These are phyloP conservation scores for Tetrao urogallus DNA, from an alignment of 2,113 vertebrate species.

Conservation along the genomic window DNA sequence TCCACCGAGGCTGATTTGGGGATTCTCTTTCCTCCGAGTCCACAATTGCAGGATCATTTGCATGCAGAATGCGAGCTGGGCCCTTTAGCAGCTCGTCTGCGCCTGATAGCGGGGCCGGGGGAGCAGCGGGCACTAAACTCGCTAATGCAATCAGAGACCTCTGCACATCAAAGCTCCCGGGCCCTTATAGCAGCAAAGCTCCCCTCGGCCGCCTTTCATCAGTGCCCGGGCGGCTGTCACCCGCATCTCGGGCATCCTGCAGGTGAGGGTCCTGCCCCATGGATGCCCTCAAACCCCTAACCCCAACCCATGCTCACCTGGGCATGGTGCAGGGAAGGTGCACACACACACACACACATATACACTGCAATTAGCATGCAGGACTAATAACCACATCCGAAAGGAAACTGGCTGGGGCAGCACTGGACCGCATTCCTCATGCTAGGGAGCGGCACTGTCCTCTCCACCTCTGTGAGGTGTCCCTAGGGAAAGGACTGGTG, in stretches of 20 bases:
- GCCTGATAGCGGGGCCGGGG: conserved; percentile 23
- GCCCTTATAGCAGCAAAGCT: conserved; percentile 4
- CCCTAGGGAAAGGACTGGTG: conserved; percentile 20
- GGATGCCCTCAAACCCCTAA: no score
- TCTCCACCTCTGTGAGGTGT: neutral
- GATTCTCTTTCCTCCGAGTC: conserved; percentile 34
- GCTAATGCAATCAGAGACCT: conserved; percentile 60
- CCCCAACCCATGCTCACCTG: neutral
- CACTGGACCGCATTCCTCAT: conserved; percentile 18
- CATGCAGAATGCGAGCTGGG: conserved; percentile 48
- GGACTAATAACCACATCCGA: neutral
- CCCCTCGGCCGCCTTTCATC: conserved; percentile 23
- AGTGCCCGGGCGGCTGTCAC: neutral
- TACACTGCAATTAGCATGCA: neutral
- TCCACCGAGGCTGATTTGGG: neutral
- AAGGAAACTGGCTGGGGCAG: conserved; percentile 31
- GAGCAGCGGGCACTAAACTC: conserved; percentile 29
- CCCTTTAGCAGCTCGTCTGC: conserved; percentile 41
- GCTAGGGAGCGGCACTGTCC: neutral
- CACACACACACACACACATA: neutral
- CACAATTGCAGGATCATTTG: conserved; percentile 63
- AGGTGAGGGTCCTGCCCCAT: neutral
- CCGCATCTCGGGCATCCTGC: neutral
- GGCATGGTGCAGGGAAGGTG: neutral
- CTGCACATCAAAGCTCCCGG: conserved; percentile 60